Evolutionary conservation across 1,140 invertebrate species (phyloP), one percentile per base, ranked within the genome.

Genomic region (Zophobas atratus): DNA sequence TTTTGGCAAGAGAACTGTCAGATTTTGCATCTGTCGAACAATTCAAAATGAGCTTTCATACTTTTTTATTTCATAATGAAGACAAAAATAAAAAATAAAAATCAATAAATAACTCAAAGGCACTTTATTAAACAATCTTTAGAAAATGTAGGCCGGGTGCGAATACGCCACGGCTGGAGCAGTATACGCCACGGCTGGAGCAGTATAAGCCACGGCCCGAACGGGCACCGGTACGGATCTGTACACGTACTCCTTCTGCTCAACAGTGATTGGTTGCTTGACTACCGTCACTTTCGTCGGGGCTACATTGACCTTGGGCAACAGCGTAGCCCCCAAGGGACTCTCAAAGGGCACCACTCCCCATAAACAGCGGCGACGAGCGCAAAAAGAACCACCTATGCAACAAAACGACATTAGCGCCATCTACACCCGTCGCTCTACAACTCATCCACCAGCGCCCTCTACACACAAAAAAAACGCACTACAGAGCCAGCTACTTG

Each of bases 241-340:
- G 43, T 48, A 70, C 5, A 70, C 67, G 1, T 35, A 4, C 33
- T 70, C 67, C 33, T 3, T 70, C 33, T 70, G 39, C 33, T 41
- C 43, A 1, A 70, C 32, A n/a, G 43, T 48, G 43, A 43, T 43
- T 0, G 67, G 67, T 35, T 70, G 67, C 20, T 48, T 70, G 3
- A 70, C 67, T 0, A 70, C 67, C 0, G 67, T 70, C 5, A 70
- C 67, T 46, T 70, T 38, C 2, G 67, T 41, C 0, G 67, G 67
- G 1, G 39, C 67, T 46, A 70, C 67, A 33, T 70, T 70, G 6
- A 70, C 67, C 41, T 46, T 70, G 33, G 67, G 67, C 6, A 70
- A 46, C 0, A 70, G 41, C 8, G 39, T 46, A 2, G 67, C 67
- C 5, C 67, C 67, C 20, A 70, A 6, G 5, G 67, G 67, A 70